Base-by-base conservation (phyloP, 2,888 invertebrate genomes). In the Biston stratarius region DNA sequence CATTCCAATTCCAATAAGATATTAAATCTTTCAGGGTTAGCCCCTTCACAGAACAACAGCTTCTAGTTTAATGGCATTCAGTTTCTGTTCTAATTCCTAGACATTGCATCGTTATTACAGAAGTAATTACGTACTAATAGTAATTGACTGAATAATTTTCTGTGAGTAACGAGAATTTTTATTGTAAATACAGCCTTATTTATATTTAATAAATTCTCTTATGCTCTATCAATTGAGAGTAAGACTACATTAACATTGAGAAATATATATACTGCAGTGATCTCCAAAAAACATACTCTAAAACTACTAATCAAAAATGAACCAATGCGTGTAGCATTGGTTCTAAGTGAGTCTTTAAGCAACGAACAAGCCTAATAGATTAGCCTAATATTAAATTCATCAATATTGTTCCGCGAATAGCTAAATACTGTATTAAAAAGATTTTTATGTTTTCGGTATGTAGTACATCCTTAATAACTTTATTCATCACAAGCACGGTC, bases 31-130 rank as follows among this genome's bases (percentile, higher is more conserved):
- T 57, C 68, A 64, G 40, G 64, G 68, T 61, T 61, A 64, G 42
- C 47, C 61, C 68, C 61, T 64, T 68, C 64, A 64, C 68, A 64
- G 45, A 56, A 61, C 51, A 61, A 57, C 45, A 47, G 61, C 51
- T 61, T 49, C 57, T 64, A 59, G 53, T 53, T 9, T 38, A 64
- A 52, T 47, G 34, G 58, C 52, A 56, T 49, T 49, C 55, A 44
- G 53, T 55, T 49, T 56, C 52, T 64, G 10, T 56, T 55, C 33
- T 47, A 38, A 45, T 53, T 36, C 6, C 45, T 56, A 40, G 11
- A 49, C 40, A 33, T 24, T 59, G 14, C 49, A 45, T 14, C 34
- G 34, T 38, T 52, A 52, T 14, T 52, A 53, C 9, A 10, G 11
- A 24, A 38, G 38, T 9, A 8, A 38, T 38, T 38, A 38, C 8